These are phyloP conservation scores for Eupithecia insigniata DNA, from an alignment of 2,888 invertebrate species.

Conservation along the genomic window DNA sequence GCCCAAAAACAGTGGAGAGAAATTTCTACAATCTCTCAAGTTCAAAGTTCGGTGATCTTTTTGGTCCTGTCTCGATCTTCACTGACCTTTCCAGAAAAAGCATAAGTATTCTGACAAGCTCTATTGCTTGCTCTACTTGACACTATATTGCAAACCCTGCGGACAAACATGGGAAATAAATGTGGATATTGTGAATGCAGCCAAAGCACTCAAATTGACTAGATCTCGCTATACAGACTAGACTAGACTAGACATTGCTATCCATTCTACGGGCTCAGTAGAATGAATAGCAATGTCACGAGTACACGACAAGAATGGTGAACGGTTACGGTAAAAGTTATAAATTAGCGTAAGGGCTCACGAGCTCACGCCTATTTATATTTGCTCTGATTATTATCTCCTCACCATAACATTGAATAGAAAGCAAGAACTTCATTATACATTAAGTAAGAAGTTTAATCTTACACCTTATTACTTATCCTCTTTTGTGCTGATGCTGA, in stretches of 20 bases:
- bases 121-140: background rate
- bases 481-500: background rate
- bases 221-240: constrained; percentile 26
- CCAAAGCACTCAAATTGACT: constrained; percentile 22
- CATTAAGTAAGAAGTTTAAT: background rate
- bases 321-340: constrained; percentile 35
- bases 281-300: constrained; percentile 43
- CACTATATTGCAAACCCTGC: background rate
- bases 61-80: background rate
- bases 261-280: too few species aligned
- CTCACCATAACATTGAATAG: background rate
- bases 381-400: constrained; percentile 2
- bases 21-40: too few species aligned
- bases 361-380: constrained; percentile 25
- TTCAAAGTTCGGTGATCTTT: background rate
- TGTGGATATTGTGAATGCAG: background rate
- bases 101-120: background rate
- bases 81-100: background rate
- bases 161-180: background rate
- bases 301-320: constrained; percentile 29
- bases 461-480: background rate
- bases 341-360: constrained; percentile 40
- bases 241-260: too few species aligned
- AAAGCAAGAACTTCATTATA: background rate
- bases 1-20: background rate